Conservation (phyloP, 2,888 invertebrate genomes). For the Daptonema setosum region DNA sequence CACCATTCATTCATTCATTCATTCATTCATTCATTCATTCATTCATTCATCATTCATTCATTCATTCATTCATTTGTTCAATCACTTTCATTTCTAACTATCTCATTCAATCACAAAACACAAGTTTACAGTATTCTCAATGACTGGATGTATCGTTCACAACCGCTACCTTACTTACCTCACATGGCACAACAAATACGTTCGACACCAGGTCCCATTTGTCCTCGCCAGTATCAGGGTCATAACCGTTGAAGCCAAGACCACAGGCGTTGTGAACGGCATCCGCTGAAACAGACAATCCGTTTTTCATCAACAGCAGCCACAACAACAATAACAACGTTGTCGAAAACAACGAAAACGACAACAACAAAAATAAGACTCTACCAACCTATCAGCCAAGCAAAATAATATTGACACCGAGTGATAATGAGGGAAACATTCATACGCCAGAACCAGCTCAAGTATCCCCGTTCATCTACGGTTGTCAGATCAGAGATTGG, state of each 20-base stretch:
- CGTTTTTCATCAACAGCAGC: no score
- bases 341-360: no score
- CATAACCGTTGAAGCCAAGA: slow-evolving; percentile 61
- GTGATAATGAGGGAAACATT: slow-evolving; percentile 4
- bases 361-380: background rate
- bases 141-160: no score
- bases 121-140: no score
- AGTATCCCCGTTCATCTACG: background rate
- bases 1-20: no score
- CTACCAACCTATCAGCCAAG: slow-evolving; percentile 24
- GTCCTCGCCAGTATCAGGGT: slow-evolving; percentile 43
- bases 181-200: slow-evolving; percentile 64
- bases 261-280: slow-evolving; percentile 84
- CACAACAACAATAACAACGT: no score
- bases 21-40: no score
- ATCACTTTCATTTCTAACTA: no score
- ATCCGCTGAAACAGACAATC: slow-evolving; percentile 47
- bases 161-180: slow-evolving; percentile 38
- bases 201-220: slow-evolving; percentile 83
- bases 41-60: no score
- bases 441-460: background rate
- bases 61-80: no score
- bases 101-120: no score
- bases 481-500: background rate
- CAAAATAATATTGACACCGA: slow-evolving; percentile 27